phyloP scores from a whole-genome alignment of 2,888 invertebrate genomes.

The Danaus chrysippus region DNA sequence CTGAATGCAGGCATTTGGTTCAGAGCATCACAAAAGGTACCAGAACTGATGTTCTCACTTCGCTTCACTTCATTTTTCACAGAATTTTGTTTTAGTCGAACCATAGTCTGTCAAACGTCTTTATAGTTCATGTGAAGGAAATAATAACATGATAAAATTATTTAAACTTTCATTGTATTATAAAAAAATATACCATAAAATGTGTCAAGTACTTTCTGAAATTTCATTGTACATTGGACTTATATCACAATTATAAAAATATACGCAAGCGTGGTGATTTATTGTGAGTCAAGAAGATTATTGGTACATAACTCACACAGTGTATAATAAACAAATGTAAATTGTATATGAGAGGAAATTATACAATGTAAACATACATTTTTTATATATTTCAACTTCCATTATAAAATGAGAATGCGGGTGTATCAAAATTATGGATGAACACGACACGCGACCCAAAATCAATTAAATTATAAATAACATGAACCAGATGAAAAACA shows the following conservation, averaged over 20 bases:
- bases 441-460: background rate
- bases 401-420: background rate
- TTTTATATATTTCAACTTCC: background rate
- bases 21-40: conserved; percentile 6
- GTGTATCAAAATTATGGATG: background rate
- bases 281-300: too few species aligned
- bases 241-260: too few species aligned
- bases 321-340: too few species aligned
- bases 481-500: too few species aligned
- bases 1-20: background rate
- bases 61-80: conserved; percentile 3
- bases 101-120: conserved; percentile 23
- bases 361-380: too few species aligned
- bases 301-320: too few species aligned
- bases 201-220: too few species aligned
- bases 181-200: too few species aligned
- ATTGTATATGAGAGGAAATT: too few species aligned
- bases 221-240: too few species aligned
- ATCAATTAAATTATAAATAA: conserved; percentile 1
- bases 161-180: too few species aligned
- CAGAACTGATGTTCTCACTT: conserved; percentile 1
- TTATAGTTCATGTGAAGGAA: conserved; percentile 6
- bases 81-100: conserved; percentile 17
- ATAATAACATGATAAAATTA: background rate
- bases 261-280: too few species aligned